Evolutionary conservation across 37 sponge, comb jelly and placozoan genomes (phyloP).

Genomic region (Lycopodina hypogea): DNA sequence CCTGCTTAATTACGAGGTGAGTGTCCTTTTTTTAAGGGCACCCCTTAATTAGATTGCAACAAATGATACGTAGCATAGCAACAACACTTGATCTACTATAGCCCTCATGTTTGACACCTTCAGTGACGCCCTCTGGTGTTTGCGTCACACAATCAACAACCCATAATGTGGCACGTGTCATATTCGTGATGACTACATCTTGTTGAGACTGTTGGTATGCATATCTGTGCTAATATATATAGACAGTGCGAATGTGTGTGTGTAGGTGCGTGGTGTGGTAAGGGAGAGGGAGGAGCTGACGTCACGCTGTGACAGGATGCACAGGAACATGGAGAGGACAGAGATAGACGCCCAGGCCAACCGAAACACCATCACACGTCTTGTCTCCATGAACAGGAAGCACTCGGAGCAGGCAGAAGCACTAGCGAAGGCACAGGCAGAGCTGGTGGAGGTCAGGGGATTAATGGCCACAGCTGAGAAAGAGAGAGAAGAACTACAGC

Average conservation of each 20-base stretch:
- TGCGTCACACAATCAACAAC: too few relatives aligned
- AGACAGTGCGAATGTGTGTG: not conserved
- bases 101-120: too few relatives aligned
- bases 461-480: not conserved
- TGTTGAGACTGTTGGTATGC: too few relatives aligned
- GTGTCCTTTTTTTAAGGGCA: too few relatives aligned
- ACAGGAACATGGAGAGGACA: constrained; percentile 19
- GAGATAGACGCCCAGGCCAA: constrained; percentile 65
- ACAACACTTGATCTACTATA: too few relatives aligned
- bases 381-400: constrained; percentile 61
- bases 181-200: too few relatives aligned
- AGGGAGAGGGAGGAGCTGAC: constrained; percentile 35
- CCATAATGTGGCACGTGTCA: too few relatives aligned
- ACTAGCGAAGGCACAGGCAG: constrained; percentile 26
- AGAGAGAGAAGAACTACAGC: constrained; percentile 13
- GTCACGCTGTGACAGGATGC: constrained; percentile 19
- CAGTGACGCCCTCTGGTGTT: too few relatives aligned
- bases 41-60: too few relatives aligned
- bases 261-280: constrained; percentile 24
- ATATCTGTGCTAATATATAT: not conserved
- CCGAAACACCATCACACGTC: constrained; percentile 73
- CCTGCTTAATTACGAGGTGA: too few relatives aligned
- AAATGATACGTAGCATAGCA: too few relatives aligned
- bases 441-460: not conserved
- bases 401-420: constrained; percentile 25